phyloP scores from a whole-genome alignment of 2,797 vertebrate genomes.

The Loris lydekkerianus region DNA sequence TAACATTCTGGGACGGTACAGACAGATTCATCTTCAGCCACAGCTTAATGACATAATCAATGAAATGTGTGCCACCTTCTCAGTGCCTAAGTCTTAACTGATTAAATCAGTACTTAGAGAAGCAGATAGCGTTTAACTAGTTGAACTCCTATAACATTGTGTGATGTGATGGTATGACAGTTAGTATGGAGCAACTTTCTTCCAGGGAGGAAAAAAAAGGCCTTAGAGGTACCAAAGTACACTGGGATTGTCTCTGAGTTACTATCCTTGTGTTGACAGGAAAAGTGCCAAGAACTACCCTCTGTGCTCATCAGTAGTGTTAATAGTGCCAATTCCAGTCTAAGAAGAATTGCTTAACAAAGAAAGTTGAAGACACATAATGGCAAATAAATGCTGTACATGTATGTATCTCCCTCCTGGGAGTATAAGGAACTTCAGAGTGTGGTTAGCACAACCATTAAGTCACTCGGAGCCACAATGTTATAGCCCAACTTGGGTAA shows the following conservation, averaged over 20 bases:
- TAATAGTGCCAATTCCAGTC: neutral
- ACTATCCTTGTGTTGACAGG: neutral
- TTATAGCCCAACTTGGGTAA: neutral
- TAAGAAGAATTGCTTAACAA: neutral
- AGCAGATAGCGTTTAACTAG: neutral
- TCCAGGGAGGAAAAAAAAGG: neutral
- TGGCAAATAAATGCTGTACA: neutral
- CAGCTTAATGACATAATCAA: slow-evolving; percentile 17
- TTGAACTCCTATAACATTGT: neutral
- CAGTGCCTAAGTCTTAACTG: neutral
- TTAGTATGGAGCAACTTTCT: neutral
- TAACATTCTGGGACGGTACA: neutral
- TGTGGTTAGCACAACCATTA: neutral
- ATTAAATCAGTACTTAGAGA: slow-evolving; percentile 10
- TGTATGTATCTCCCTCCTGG: neutral
- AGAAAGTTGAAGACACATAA: neutral
- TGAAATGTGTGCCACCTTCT: neutral
- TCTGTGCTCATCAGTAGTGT: neutral
- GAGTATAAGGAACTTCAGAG: neutral
- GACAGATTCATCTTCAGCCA: slow-evolving; percentile 33
- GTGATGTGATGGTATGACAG: neutral
- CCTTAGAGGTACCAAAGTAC: neutral
- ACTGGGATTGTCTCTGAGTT: neutral
- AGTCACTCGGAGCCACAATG: neutral
- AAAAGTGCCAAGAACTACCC: neutral